These are phyloP conservation scores for Cryptocephalus moraei DNA, from an alignment of 2,888 invertebrate species.

Conservation along the genomic window DNA sequence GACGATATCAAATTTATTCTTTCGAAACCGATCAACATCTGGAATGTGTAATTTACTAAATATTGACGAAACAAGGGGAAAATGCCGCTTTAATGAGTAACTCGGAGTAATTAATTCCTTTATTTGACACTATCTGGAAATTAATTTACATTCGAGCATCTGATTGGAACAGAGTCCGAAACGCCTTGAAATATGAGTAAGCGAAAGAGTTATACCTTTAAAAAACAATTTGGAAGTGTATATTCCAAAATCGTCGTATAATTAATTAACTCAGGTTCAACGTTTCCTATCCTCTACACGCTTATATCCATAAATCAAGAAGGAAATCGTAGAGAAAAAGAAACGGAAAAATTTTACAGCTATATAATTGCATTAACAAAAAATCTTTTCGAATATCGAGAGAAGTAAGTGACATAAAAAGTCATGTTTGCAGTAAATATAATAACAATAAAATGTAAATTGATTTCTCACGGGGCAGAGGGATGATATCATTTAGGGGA, in stretches of 20 bases:
- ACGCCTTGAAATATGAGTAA: too few relatives aligned
- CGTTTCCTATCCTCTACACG: too few relatives aligned
- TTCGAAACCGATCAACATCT: constrained; percentile 12
- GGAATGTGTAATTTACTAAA: not conserved
- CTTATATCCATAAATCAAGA: too few relatives aligned
- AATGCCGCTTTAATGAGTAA: not conserved
- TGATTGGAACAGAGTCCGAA: too few relatives aligned
- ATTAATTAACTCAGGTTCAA: too few relatives aligned
- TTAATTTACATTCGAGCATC: too few relatives aligned
- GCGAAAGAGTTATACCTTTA: too few relatives aligned
- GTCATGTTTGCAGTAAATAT: constrained; percentile 35
- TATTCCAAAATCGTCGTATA: too few relatives aligned
- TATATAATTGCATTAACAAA: constrained; percentile 27
- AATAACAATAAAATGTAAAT: constrained; percentile 38
- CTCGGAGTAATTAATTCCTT: not conserved
- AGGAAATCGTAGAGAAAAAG: not conserved
- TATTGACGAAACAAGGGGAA: not conserved
- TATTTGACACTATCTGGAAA: not conserved
- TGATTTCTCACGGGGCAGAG: constrained; percentile 37
- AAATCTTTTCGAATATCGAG: constrained; percentile 24
- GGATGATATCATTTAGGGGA: constrained; percentile 27
- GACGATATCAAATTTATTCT: constrained; percentile 13
- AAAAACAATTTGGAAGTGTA: too few relatives aligned
- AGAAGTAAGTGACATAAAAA: constrained; percentile 26
- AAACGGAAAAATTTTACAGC: constrained; percentile 25